Conservation (phyloP, 2,888 invertebrate genomes). For the Dendrolimus pini region DNA sequence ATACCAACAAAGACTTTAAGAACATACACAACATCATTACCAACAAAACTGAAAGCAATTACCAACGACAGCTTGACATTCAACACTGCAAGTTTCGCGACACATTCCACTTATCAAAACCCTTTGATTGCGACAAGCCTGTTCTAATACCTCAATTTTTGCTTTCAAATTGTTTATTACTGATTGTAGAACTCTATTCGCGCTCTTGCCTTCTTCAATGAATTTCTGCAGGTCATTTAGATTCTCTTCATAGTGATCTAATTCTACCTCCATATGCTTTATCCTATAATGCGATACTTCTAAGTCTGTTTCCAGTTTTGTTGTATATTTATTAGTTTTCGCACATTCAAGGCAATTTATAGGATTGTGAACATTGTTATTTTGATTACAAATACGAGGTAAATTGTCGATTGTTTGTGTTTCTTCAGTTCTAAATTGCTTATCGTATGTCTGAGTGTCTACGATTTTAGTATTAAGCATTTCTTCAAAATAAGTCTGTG, state of each 20-base stretch:
- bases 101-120: slow-evolving; percentile 28
- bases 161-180: slow-evolving; percentile 33
- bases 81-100: slow-evolving; percentile 26
- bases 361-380: slow-evolving; percentile 29
- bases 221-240: slow-evolving; percentile 35
- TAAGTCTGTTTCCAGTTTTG: slow-evolving; percentile 39
- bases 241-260: slow-evolving; percentile 44
- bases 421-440: neutral
- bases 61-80: slow-evolving; percentile 39
- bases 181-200: slow-evolving; percentile 33
- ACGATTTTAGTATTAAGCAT: neutral
- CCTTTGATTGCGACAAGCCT: slow-evolving; percentile 33
- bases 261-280: slow-evolving; percentile 34
- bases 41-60: slow-evolving; percentile 15
- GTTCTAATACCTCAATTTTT: slow-evolving; percentile 37
- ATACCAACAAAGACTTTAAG: slow-evolving; percentile 1
- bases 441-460: neutral
- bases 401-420: slow-evolving; percentile 28
- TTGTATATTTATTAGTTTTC: slow-evolving; percentile 24
- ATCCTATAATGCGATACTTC: slow-evolving; percentile 24
- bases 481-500: neutral
- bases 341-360: slow-evolving; percentile 44
- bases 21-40: slow-evolving; percentile 13
- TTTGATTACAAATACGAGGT: slow-evolving; percentile 4
- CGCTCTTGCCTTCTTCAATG: slow-evolving; percentile 36